A percentile compares a stretch with the other conserved stretches of the same genome.
phyloP scores from a whole-genome alignment of 2,797 vertebrate species.

The Tolypeutes matacus region DNA sequence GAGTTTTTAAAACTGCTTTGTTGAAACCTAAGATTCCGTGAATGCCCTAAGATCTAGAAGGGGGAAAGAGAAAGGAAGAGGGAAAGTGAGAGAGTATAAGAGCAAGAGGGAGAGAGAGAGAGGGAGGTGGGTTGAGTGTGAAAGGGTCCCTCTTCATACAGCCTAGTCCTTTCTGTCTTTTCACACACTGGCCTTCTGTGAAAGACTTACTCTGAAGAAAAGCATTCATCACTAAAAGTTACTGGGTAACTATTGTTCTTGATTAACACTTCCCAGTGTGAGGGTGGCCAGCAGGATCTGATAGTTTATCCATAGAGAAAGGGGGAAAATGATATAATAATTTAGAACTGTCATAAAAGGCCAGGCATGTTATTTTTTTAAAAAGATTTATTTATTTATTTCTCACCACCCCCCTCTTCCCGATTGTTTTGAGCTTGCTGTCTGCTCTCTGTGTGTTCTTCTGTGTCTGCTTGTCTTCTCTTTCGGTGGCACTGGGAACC shows the following conservation, averaged over 20 bases:
- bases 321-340: not conserved
- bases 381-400: too few species aligned
- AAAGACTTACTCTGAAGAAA: conserved; percentile 14
- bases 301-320: not conserved
- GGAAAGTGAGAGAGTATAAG: not conserved
- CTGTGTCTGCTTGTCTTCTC: too few species aligned
- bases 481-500: too few species aligned
- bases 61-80: not conserved
- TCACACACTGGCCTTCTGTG: not conserved
- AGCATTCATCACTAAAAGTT: not conserved
- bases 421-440: too few species aligned
- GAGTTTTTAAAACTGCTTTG: not conserved
- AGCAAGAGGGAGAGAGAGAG: too few species aligned
- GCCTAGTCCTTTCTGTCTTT: not conserved
- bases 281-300: not conserved
- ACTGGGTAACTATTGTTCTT: not conserved
- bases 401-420: too few species aligned
- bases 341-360: not conserved
- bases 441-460: too few species aligned
- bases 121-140: not conserved
- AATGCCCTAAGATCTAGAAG: not conserved
- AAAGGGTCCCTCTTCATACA: not conserved
- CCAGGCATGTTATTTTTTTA: too few species aligned
- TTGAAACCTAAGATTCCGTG: not conserved
- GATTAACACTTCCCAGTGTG: not conserved